Percentiles rank a stretch among this genome's conserved stretches.
Conservation (phyloP, 37 sponge, comb jelly and placozoan species). For the Bolinopsis microptera region DNA sequence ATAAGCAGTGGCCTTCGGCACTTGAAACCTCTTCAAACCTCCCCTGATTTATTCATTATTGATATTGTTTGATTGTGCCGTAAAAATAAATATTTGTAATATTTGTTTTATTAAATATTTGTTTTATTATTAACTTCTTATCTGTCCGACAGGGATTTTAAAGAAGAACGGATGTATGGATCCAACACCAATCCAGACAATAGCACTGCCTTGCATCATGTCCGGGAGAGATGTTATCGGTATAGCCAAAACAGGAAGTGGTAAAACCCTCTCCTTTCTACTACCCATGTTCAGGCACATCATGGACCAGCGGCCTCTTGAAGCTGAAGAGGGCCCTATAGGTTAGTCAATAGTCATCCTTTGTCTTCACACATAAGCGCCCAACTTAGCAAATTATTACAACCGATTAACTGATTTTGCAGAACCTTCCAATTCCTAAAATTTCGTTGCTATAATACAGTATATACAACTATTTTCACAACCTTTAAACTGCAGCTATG, state of each 20-base stretch:
- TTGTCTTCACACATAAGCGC: too few species aligned
- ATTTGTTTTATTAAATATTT: too few species aligned
- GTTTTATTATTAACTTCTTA: too few species aligned
- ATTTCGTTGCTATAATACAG: too few species aligned
- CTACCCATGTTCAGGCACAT: constrained; percentile 93
- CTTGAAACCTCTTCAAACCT: too few species aligned
- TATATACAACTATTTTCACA: too few species aligned
- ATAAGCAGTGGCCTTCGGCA: too few species aligned
- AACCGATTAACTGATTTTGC: neutral
- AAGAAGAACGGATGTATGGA: constrained; percentile 83
- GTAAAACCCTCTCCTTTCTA: constrained; percentile 96
- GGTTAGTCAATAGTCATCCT: constrained; percentile 65
- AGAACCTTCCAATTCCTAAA: too few species aligned
- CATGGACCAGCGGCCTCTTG: constrained; percentile 86
- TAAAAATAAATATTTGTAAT: too few species aligned
- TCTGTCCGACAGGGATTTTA: constrained; percentile 28
- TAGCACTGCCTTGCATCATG: constrained; percentile 97
- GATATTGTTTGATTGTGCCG: too few species aligned
- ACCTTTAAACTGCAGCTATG: constrained; percentile 72
- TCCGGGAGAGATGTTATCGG: constrained; percentile 94
- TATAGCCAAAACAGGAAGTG: constrained; percentile 97
- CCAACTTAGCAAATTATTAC: neutral
- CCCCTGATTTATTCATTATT: too few species aligned
- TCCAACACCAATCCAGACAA: constrained; percentile 96
- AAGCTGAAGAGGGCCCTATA: constrained; percentile 89